Evolutionary conservation across 1,140 invertebrate genomes (phyloP), one percentile per base, ranked within the genome.

Genomic region (Lycorma delicatula): DNA sequence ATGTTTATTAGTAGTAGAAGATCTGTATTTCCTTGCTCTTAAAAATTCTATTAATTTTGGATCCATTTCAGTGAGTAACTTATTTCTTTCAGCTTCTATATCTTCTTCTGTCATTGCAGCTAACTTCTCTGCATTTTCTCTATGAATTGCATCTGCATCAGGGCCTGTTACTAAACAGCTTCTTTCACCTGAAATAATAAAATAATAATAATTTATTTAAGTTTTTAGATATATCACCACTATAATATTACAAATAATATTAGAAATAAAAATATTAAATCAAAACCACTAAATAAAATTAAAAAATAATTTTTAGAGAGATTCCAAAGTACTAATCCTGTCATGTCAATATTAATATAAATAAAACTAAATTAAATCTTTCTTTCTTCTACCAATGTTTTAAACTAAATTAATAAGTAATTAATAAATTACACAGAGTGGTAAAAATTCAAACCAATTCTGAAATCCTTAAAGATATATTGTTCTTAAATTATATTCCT

Each of bases 31-130:
- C 60, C 76, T 81, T 13, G 77, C 71, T 67, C 77, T 81, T 13
- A 91, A 69, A 74, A 85, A 85, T 51, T 82, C 73, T 13, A 88
- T 61, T 48, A 86, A 67, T 62, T 78, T 77, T 18, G 85, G 80
- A 73, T 85, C 83, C 51, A 93, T 67, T 12, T 71, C 78, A 20
- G 78, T 58, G 13, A 81, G 70, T 2, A 92, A 64, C 67, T 85
- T 82, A 59, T 82, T 68, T 65, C 83, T 80, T 72, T 91, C 89
- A 50, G 78, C 73, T 18, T 87, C 63, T 61, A 94, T 92, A 66
- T 95, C 85, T 56, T 83, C 76, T 58, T 81, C 68, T 1, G 77
- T 79, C 86, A 94, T 89, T 65, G 76, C 66, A 28, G 73, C 74
- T 1, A 94, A 65, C 56, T 79, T 72, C 64, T 81, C 69, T 0